Conservation (phyloP, 2,113 vertebrate species). For the Antennarius striatus region DNA sequence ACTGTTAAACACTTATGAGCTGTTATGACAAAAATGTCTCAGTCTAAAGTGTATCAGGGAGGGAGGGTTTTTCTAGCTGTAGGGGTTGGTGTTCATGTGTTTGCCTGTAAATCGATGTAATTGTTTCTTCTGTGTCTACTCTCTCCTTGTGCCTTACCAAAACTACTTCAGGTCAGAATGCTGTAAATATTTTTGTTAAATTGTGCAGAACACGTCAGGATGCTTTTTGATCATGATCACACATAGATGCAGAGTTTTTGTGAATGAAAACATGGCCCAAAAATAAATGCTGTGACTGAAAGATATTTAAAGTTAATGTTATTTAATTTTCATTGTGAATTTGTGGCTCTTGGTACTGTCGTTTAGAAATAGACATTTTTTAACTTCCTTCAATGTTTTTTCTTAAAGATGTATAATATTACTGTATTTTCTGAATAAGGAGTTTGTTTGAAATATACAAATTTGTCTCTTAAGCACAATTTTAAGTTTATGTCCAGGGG, state of each 20-base stretch:
- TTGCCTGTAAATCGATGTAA: conserved; percentile 67
- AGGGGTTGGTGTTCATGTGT: conserved; percentile 70
- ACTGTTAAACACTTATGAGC: conserved; percentile 82
- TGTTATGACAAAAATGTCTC: conserved; percentile 70
- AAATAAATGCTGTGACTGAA: conserved; percentile 86
- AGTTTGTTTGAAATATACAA: conserved; percentile 73
- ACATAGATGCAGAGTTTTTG: conserved; percentile 70
- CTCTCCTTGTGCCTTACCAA: conserved; percentile 95
- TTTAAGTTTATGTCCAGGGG: conserved; percentile 76
- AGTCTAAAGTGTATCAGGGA: conserved; percentile 80
- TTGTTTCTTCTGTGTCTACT: conserved; percentile 64
- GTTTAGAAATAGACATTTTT: conserved; percentile 69
- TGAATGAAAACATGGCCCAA: conserved; percentile 74
- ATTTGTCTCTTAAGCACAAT: conserved; percentile 82
- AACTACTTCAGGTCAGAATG: conserved; percentile 87
- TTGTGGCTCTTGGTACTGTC: conserved; percentile 82
- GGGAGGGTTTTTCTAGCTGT: conserved; percentile 76
- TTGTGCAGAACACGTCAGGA: conserved; percentile 70
- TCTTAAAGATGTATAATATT: conserved; percentile 69
- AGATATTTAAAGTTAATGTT: conserved; percentile 81
- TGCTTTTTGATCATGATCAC: conserved; percentile 66
- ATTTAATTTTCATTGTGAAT: conserved; percentile 84
- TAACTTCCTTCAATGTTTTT: conserved; percentile 73
- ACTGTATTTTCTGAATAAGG: conserved; percentile 80
- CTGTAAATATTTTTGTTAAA: conserved; percentile 80